Base-by-base conservation (phyloP, 2,113 vertebrate genomes). In the Oxyruncus cristatus region DNA sequence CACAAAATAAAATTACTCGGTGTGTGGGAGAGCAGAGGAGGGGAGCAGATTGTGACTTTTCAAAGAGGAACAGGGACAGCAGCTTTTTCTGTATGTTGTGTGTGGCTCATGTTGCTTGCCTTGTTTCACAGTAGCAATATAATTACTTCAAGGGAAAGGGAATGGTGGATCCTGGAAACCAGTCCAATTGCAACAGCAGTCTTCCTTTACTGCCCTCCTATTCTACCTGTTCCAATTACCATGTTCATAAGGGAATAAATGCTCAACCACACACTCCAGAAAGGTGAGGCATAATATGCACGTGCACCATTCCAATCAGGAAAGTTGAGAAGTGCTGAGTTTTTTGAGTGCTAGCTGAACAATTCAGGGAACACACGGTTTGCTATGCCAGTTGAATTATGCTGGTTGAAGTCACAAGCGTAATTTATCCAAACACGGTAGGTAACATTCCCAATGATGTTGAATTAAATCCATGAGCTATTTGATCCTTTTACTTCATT, bases 1-100 rank as follows among this genome's bases (percentile, higher is more conserved):
- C 85, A 91, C 59, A 66, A 97, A 94, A 93, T 85, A 93, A 92
- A 95, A 88, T 92, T 86, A 61, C 56, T 74, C 0, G 0, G 15
- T 7, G 20, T 52, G 95, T 97, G 73, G 95, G 96, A 96, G 56
- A 83, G 86, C 70, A 96, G 89, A 95, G 89, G 86, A 96, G 52
- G 33, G 59, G n/a, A 95, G 80, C 93, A 97, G 96, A 96, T 75
- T 96, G 96, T 87, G 91, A 92, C 89, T 96, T 95, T 97, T 95
- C 85, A 78, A 81, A 81, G 67, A 83, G 18, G 85, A 94, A 90
- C 90, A 74, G 86, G 95, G 88, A 88, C 56, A 52, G 83, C 59
- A 88, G 82, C 33, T 83, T 90, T 80, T 87, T 82, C 7, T 61
- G 42, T 39, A n/a, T 46, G 59, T 37, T 61, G 62, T 72, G 33